Percentiles rank a stretch among this genome's conserved stretches.
These are phyloP conservation scores for Gymnobelideus leadbeateri DNA, from an alignment of 2,113 vertebrate species.

Conservation along the genomic window DNA sequence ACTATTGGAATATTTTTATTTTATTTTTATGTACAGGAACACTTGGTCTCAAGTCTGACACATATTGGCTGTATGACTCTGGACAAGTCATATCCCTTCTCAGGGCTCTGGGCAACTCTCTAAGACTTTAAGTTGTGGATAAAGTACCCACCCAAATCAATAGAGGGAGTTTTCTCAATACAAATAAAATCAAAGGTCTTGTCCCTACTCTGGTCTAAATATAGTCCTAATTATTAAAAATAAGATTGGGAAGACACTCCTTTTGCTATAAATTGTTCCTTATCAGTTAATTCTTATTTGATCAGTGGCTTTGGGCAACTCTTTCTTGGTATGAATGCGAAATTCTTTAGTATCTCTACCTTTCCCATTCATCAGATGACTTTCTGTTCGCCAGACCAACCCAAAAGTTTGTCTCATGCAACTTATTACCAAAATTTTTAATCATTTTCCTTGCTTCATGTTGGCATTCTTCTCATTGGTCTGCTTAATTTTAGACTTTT, in stretches of 20 bases:
- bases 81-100: background rate
- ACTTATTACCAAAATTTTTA: background rate
- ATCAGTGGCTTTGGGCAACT: background rate
- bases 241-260: background rate
- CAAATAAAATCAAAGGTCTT: background rate
- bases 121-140: background rate
- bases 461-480: background rate
- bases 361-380: background rate
- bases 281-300: background rate
- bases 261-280: background rate
- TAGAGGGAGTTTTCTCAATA: background rate
- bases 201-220: background rate
- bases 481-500: background rate
- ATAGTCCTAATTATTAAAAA: background rate
- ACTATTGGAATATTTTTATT: background rate
- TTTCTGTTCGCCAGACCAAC: background rate
- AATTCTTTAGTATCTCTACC: background rate
- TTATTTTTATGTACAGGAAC: background rate
- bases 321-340: background rate
- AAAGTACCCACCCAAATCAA: background rate
- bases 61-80: background rate
- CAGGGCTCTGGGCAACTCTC: background rate
- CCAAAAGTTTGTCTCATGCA: background rate
- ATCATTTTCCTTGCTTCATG: background rate
- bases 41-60: background rate